Base-by-base conservation (phyloP, 2,113 vertebrate species). In the Myotis brandtii region DNA sequence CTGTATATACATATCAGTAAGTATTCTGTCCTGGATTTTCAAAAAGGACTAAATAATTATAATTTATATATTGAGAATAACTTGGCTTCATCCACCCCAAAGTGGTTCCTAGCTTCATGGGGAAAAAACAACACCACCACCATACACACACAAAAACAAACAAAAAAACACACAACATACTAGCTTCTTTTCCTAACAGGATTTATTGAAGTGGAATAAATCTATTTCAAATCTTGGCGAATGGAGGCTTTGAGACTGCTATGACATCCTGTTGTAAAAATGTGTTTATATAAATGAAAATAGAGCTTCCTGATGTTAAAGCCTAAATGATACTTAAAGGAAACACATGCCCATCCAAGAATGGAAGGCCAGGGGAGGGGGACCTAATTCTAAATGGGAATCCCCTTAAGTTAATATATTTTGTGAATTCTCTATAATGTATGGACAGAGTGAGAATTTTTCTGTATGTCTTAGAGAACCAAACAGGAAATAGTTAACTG, bases 141-240 rank as follows among this genome's bases (percentile, higher is more conserved):
- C 23, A 62, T 11, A 62, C 59, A 62, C 59, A 27, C 59, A 62
- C 3, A 59, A 59, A 59, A 27, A 62, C 56, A 62, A 50, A 50
- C 50, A 50, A 50, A 50, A 50, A 5, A 11, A 62, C 59, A 62
- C 56, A 76, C 5, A 75, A 23, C 10, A 52, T 32, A 34, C 16
- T 52, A 54, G 10, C 12, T 30, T n/a, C 9, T 94, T 54, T 25
- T 11, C 30, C 59, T 86, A 64, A 84, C 5, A 72, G 59, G 27
- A 94, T 30, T 54, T 46, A 30, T 30, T 73, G 80, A 89, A 80
- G 34, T 52, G 46, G 70, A 92, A 52, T 69, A 75, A 91, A 93
- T 73, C 46, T 27, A 56, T 54, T 89, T 94, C 40, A 76, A 50
- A 87, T 84, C 84, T 85, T 50, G 21, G 43, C 21, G n/a, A 91